Base-by-base conservation (phyloP, 2,888 invertebrate species). In the Leucophora obtusa region DNA sequence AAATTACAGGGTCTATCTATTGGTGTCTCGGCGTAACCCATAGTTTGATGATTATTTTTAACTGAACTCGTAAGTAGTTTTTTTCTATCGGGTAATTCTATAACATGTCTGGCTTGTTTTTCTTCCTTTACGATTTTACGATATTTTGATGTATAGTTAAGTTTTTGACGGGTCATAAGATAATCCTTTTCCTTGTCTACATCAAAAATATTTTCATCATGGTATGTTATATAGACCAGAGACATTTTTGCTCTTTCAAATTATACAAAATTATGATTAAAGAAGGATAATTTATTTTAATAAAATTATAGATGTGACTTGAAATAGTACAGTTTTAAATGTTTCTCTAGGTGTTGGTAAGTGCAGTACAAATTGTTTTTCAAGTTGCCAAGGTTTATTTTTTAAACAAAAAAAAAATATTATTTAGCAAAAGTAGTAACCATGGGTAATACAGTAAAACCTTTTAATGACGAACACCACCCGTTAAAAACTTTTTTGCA, bases 1-100 rank as follows among this genome's bases (percentile, higher is more conserved):
- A 91, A 95, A 5, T 93, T 87, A 1, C 92, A 91, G 0, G 95
- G 94, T 17, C 92, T 89, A 63, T 92, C 91, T 0, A 93, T 83
- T 0, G 93, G 93, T 8, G 92, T 92, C 84, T 93, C 92, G 0
- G 95, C 93, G 84, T 93, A 92, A 0, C 95, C 95, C 92, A 95
- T 94, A 0, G 93, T 94, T 58, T 92, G 92, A 84, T 92, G 92
- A 1, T 91, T 86, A 82, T 92, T 91, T 85, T 91, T 92, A 38
- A 87, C 86, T 79, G 90, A 90, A 84, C 90, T 91, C 33, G 92
- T 86, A 53, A 91, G 88, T 71, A 91, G 89, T 38, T 87, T 87
- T 17, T 89, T 86, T 33, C 87, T 86, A 77, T 87, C 86, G 0
- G 87, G 80, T 70, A 91, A 81, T 69, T 86, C 60, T 4, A 87